Evolutionary conservation across 2,888 invertebrate genomes (phyloP), one percentile per base, ranked within the genome.

Genomic region (Linnaemya vulpina): DNA sequence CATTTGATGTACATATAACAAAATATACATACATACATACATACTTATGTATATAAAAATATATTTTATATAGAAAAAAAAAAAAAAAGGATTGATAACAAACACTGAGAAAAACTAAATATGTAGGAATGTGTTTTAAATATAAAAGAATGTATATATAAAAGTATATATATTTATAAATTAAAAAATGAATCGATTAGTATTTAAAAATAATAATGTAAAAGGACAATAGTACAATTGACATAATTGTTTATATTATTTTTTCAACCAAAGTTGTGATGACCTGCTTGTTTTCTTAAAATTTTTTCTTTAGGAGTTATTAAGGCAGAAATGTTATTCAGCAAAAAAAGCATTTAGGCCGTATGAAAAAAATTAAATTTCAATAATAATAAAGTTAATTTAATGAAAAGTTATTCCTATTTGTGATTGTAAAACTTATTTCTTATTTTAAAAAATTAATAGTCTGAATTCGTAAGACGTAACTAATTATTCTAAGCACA

Each of bases 101-200:
- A 75, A 60, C 46, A 76, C 20, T 75, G 25, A 74, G 75, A 67
- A 63, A 63, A 51, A 43, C 58, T 38, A 49, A 65, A 60, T 53
- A 71, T 49, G 49, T 60, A 74, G 62, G 68, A n/a, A n/a, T 58
- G 73, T 81, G 62, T 77, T 53, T 73, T 25, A 15, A 60, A 58
- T 49, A 49, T 60, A 78, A 35, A 62, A 74, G 13, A 51, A 70
- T 49, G 20, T 51, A 35, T 70, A 9, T 75, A 53, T 40, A 63
- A 30, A 53, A 35, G 17, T n/a, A 51, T 13, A 46, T 20, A 38
- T 80, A 75, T 63, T 60, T 62, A 62, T 81, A 78, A 67, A 58
- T 49, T n/a, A 79, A 75, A 63, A 90, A 90, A 90, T 89, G 90
- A 90, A 90, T 90, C 90, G 90, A 90, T 90, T 90, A 90, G 90